Percentiles rank a stretch among this genome's conserved stretches.
Conservation (phyloP, 2,113 vertebrate species). For the Camarhynchus parvulus region DNA sequence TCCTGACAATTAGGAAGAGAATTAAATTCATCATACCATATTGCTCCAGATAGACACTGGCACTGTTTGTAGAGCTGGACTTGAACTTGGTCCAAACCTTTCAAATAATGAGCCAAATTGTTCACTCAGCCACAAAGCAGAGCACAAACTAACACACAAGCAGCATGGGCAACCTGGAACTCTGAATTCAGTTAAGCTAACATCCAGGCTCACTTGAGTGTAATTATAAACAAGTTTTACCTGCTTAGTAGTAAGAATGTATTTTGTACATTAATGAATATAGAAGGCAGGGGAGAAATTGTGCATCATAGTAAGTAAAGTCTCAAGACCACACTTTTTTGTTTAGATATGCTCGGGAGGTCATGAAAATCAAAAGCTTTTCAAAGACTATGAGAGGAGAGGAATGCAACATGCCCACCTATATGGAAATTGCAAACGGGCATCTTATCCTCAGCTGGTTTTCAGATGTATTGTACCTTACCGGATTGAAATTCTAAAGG, state of each 20-base stretch:
- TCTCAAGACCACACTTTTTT: neutral
- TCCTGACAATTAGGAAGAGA: neutral
- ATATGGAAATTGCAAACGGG: neutral
- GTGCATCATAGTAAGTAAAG: neutral
- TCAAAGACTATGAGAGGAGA: neutral
- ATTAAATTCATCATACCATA: neutral
- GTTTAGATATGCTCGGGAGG: neutral
- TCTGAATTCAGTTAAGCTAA: neutral
- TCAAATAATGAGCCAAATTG: neutral
- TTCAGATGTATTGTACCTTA: neutral
- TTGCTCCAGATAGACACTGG: neutral
- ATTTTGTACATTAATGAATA: neutral
- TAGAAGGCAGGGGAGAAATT: neutral
- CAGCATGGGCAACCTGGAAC: neutral
- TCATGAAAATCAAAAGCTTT: neutral
- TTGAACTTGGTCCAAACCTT: neutral
- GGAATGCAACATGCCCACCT: neutral
- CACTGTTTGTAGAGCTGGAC: neutral
- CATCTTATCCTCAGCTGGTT: neutral
- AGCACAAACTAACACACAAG: neutral
- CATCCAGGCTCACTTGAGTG: neutral
- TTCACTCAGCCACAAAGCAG: neutral
- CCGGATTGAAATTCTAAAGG: neutral
- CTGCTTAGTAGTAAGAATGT: neutral
- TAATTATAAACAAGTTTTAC: neutral